Base-by-base conservation (phyloP, 1,140 invertebrate genomes). In the Ephestia elutella region DNA sequence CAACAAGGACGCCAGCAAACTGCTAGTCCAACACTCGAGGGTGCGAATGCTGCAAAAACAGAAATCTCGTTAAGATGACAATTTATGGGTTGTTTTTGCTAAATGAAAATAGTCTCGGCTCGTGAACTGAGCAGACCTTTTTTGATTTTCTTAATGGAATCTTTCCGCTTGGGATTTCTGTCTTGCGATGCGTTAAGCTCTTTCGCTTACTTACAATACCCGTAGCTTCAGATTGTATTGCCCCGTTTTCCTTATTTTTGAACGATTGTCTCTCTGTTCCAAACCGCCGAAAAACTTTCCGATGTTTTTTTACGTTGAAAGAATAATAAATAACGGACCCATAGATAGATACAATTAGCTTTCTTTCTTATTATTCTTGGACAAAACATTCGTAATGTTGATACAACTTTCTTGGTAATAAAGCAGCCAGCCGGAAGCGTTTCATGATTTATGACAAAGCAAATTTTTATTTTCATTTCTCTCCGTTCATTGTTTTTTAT, bases 61-160 rank as follows among this genome's bases (percentile, higher is more conserved):
- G 75, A 86, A 86, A 88, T 86, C 81, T 88, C 78, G 83, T 88
- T 86, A 88, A 86, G 83, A 88, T 86, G 83, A 86, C 83, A 86
- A 88, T 88, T 88, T 88, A 88, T 88, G 81, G 86, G 71, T 84
- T 88, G 85, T 88, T 88, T 88, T 86, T 86, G 82, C 83, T 88
- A 88, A 88, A 87, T 87, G 83, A 87, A 87, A 87, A 86, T 88
- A 88, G 81, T 88, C 82, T 75, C 72, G 75, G 68, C 60, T 71
- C 77, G 75, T 78, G 80, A 83, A 87, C 82, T 82, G 77, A 85
- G 76, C 73, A 78, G 79, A 81, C 81, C 82, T 88, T 88, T 87
- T 88, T 88, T 88, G 83, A 88, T 88, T 88, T 88, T 84, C 86
- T 86, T 88, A 88, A 88, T 88, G 86, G 86, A 88, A 86, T 86